Evolutionary conservation across 2,888 invertebrate species (phyloP), one percentile per base, ranked within the genome.

Genomic region (Salticus scenicus): DNA sequence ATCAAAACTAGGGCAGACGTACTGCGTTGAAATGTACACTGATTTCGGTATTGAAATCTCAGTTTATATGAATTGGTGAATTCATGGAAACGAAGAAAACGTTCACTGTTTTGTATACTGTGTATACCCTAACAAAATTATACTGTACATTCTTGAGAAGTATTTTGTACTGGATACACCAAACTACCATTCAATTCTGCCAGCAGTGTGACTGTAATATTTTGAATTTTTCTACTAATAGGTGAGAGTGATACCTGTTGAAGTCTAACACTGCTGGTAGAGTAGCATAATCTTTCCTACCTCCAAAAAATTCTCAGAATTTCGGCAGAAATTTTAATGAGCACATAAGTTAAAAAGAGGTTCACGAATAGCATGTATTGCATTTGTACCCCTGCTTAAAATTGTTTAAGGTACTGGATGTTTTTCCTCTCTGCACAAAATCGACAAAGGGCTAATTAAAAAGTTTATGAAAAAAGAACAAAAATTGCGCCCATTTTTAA

Each of bases 141-240:
- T 64, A 57, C 30, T 74, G 74, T 85, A 85, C 70, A 74, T 79
- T 85, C 78, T 70, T 67, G 63, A 85, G 77, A 84, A 84, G 69
- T 85, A 79, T 85, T 85, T 85, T 85, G 64, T 85, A 66, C 70
- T 42, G 69, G 71, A 33, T 31, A 37, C 71, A 76, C 71, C 77
- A 75, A 76, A 64, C 71, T 77, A 77, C 64, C 72, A 67, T 73
- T 84, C 75, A 79, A 74, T 66, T 69, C 28, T 77, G 84, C 79
- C 70, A 47, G 66, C 74, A 74, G 79, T 70, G 79, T 64, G 69
- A 74, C 64, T 70, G 74, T 79, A 78, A 79, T 79, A 84, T 84
- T 85, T 85, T 85, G 78, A 75, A 47, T 63, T 84, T 84, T 84
- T 84, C 84, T 84, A 84, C 70, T 64, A 47, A 28, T 42, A 66